These are phyloP conservation scores for Calvadosia cruxmelitensis DNA, from an alignment of 30 jellyfish, hydroid and myxozoan species.

Conservation along the genomic window DNA sequence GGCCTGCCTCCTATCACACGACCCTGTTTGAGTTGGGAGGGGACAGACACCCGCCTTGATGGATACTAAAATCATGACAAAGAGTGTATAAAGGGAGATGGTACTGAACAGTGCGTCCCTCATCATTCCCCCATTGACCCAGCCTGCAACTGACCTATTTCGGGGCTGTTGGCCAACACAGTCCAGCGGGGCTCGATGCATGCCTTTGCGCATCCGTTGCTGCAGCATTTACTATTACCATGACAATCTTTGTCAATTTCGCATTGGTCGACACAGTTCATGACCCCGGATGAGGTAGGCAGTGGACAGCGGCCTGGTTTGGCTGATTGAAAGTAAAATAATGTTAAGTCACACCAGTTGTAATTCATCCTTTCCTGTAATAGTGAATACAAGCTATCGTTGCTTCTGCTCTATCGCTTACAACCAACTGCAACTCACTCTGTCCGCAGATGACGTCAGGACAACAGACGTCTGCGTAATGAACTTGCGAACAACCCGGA, in stretches of 20 bases:
- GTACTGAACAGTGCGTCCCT: too few species aligned
- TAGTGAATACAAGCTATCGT: not conserved
- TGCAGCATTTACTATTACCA: constrained; percentile 6
- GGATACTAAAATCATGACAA: too few species aligned
- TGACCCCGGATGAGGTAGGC: not conserved
- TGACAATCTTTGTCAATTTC: constrained; percentile 2
- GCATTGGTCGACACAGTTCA: constrained; percentile 13
- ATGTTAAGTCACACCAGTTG: not conserved
- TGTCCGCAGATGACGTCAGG: constrained; percentile 12
- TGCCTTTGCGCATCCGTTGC: constrained; percentile 9
- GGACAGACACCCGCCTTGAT: constrained; percentile 12
- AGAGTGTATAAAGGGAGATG: too few species aligned
- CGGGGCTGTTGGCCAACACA: not conserved
- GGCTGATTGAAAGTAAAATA: not conserved
- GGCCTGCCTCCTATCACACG: not conserved
- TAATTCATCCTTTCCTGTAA: too few species aligned
- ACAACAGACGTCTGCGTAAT: constrained; percentile 13
- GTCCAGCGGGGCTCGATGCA: not conserved
- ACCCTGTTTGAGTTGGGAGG: not conserved
- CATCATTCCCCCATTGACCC: too few species aligned
- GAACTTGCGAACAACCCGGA: constrained; percentile 6
- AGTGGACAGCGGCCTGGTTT: constrained; percentile 13
- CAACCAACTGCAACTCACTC: constrained; percentile 3
- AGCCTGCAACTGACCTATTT: constrained; percentile 7
- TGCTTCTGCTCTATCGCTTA: not conserved